phyloP scores from a whole-genome alignment of 2,888 invertebrate genomes.

The Xylota segnis region DNA sequence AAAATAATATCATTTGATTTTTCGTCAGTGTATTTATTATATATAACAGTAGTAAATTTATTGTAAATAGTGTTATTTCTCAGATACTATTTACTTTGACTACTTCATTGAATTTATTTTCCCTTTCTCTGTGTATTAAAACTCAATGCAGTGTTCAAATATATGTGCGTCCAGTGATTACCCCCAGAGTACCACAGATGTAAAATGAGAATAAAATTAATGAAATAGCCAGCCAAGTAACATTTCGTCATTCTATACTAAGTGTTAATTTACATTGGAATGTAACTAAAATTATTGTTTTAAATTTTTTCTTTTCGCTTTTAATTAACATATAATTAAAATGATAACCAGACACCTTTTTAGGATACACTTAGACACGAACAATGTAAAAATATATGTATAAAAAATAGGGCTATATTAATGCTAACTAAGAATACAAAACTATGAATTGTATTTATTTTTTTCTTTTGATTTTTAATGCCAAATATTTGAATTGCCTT shows the following conservation, averaged over 20 bases:
- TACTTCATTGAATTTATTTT: constrained; percentile 71
- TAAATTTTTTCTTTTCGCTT: constrained; percentile 14
- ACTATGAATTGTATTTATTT: constrained; percentile 46
- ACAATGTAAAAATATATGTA: constrained; percentile 57
- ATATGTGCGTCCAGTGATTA: constrained; percentile 57
- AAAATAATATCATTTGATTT: constrained; percentile 67
- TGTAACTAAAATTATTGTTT: constrained; percentile 56
- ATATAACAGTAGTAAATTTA: constrained; percentile 44
- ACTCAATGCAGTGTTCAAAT: constrained; percentile 64
- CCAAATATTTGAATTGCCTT: constrained; percentile 36
- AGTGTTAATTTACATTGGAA: constrained; percentile 76
- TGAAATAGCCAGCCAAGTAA: constrained; percentile 73
- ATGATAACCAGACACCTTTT: constrained; percentile 75
- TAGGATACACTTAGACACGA: constrained; percentile 70
- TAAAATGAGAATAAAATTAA: constrained; percentile 67
- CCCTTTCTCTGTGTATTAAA: constrained; percentile 38
- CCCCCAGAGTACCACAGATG: constrained; percentile 71
- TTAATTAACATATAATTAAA: constrained; percentile 50
- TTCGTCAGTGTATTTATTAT: constrained; percentile 41
- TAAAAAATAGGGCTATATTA: constrained; percentile 37
- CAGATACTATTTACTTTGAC: constrained; percentile 49
- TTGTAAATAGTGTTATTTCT: constrained; percentile 56
- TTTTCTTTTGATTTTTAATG: constrained; percentile 68
- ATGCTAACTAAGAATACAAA: constrained; percentile 55
- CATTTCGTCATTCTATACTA: constrained; percentile 64